Percentiles rank a stretch among this genome's conserved stretches.
phyloP scores from a whole-genome alignment of 2,113 vertebrate genomes.

The Egretta garzetta region DNA sequence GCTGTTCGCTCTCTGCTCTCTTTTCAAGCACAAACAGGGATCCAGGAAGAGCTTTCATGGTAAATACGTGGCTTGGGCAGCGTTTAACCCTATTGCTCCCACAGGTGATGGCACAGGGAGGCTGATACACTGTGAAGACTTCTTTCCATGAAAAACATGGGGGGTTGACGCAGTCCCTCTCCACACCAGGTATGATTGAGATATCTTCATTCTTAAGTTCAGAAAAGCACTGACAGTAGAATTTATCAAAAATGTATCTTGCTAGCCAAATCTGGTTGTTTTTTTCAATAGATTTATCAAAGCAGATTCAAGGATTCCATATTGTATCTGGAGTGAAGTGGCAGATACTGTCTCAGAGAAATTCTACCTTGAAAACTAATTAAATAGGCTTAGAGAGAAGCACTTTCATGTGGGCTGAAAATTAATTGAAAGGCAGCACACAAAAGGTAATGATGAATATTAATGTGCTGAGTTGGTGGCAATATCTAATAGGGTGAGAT shows the following conservation, averaged over 20 bases:
- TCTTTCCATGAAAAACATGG: background rate
- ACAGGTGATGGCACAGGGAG: fast-evolving
- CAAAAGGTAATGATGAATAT: slow-evolving; percentile 42
- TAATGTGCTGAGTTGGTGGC: background rate
- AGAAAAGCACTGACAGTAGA: background rate
- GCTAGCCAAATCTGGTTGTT: background rate
- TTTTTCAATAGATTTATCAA: slow-evolving; percentile 5
- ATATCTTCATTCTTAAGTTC: background rate
- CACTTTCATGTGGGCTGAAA: slow-evolving; percentile 12
- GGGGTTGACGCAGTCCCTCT: background rate
- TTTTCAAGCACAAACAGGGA: background rate
- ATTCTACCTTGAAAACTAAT: slow-evolving; percentile 19
- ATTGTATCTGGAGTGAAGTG: background rate
- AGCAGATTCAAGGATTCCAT: background rate
- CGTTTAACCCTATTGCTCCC: background rate
- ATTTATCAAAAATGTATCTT: background rate
- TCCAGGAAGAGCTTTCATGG: background rate
- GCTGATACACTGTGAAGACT: too few species aligned
- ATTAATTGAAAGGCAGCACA: slow-evolving; percentile 26
- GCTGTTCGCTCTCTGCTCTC: background rate
- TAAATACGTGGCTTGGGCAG: background rate
- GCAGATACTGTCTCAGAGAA: slow-evolving; percentile 6
- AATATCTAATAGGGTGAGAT: background rate
- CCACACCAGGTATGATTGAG: background rate
- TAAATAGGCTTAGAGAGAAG: background rate